phyloP scores from a whole-genome alignment of 2,113 vertebrate species.

The Gymnocephalus cernua region DNA sequence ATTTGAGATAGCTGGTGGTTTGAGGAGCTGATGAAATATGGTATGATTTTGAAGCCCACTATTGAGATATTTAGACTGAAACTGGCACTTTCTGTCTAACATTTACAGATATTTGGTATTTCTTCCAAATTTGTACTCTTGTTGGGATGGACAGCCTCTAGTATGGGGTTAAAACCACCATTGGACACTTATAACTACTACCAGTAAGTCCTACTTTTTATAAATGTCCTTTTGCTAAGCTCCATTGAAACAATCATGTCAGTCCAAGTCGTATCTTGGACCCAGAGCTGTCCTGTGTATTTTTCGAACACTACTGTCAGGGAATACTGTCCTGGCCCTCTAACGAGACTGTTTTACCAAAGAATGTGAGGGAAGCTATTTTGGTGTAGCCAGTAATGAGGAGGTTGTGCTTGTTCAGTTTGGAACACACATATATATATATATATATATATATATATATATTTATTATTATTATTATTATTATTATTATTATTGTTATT shows the following conservation, averaged over 20 bases:
- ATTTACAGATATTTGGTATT: background rate
- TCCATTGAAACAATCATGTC: slow-evolving; percentile 1
- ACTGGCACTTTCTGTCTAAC: background rate
- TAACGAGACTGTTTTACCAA: slow-evolving; percentile 54
- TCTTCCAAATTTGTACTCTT: background rate
- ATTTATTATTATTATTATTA: too few relatives aligned
- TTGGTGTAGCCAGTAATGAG: slow-evolving; percentile 58
- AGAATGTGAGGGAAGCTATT: slow-evolving; percentile 64
- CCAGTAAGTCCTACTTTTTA: background rate
- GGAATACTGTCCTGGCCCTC: slow-evolving; percentile 36
- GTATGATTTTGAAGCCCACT: background rate
- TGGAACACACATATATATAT: too few relatives aligned
- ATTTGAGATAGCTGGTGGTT: background rate
- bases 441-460: too few relatives aligned
- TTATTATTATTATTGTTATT: too few relatives aligned
- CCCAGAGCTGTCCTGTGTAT: slow-evolving; percentile 29
- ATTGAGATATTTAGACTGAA: background rate
- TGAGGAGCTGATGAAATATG: background rate
- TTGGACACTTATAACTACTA: background rate
- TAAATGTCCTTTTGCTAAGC: background rate
- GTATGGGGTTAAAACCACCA: background rate
- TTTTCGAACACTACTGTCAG: slow-evolving; percentile 56
- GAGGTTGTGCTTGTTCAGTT: slow-evolving; percentile 54
- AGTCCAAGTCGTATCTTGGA: slow-evolving; percentile 11
- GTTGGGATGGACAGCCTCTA: background rate